Conservation (phyloP, 2,888 invertebrate species). For the Polia nebulosa region DNA sequence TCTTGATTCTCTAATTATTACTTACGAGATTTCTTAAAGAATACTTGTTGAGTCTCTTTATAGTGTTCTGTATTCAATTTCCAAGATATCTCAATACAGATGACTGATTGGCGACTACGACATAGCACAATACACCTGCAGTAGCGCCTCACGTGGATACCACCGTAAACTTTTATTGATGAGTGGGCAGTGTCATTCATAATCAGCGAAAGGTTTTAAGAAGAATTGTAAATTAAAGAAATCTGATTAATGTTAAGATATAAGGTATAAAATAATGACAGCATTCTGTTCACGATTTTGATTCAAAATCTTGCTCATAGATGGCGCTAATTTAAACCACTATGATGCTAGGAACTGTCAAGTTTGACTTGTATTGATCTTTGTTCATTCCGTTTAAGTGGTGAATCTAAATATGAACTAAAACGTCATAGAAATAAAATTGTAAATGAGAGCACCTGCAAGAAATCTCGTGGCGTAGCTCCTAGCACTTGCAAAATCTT, state of each 20-base stretch:
- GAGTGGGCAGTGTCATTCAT: background rate
- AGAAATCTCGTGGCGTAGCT: constrained; percentile 98
- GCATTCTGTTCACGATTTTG: background rate
- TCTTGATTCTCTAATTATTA: no score
- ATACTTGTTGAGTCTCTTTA: no score
- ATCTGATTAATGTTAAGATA: background rate
- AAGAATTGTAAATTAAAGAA: background rate
- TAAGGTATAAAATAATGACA: background rate
- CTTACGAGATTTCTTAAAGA: no score
- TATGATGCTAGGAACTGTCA: background rate
- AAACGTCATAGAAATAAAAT: background rate
- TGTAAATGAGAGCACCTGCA: constrained; percentile 92
- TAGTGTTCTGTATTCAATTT: background rate
- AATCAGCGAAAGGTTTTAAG: background rate
- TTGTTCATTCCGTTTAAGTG: background rate
- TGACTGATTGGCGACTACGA: constrained; percentile 15
- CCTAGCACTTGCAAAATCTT: constrained; percentile 98
- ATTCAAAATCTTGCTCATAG: constrained; percentile 5
- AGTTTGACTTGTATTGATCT: constrained; percentile 37
- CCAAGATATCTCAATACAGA: constrained; percentile 15
- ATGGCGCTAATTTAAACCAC: constrained; percentile 30
- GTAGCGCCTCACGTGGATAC: constrained; percentile 32
- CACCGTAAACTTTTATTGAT: constrained; percentile 46
- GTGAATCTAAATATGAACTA: background rate
- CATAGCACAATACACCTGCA: constrained; percentile 1